A percentile compares a stretch with the other conserved stretches of the same genome.
phyloP scores from a whole-genome alignment of 2,888 invertebrate genomes.

The Pachymerium ferrugineum region DNA sequence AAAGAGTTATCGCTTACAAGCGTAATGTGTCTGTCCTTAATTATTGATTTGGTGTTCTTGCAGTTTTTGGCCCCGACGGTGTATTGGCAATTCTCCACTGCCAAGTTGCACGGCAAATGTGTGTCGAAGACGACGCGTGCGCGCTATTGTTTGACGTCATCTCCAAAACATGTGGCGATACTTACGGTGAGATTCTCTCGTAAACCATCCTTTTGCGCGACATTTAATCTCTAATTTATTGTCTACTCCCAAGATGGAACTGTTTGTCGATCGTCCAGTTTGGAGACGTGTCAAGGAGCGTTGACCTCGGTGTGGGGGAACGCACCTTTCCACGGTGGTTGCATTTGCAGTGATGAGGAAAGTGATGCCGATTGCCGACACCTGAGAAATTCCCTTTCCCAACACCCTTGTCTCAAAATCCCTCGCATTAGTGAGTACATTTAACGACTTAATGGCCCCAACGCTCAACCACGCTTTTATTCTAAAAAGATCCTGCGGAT shows the following conservation, averaged over 20 bases:
- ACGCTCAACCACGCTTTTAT: background rate
- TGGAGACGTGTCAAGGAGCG: slow-evolving; percentile 77
- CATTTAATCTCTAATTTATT: background rate
- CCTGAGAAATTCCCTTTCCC: slow-evolving; percentile 86
- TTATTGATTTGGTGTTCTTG: background rate
- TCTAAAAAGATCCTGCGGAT: background rate
- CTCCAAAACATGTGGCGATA: slow-evolving; percentile 73
- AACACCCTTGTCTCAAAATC: slow-evolving; percentile 67
- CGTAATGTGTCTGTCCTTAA: background rate
- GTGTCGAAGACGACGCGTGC: slow-evolving; percentile 84
- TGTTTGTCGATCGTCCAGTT: slow-evolving; percentile 27
- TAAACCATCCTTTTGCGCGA: too few species aligned
- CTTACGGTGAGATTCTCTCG: slow-evolving; percentile 1
- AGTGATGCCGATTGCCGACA: slow-evolving; percentile 88
- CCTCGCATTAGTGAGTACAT: slow-evolving; percentile 11
- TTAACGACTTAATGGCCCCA: background rate
- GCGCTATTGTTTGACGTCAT: slow-evolving; percentile 85
- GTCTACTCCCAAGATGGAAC: slow-evolving; percentile 15
- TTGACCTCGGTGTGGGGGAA: slow-evolving; percentile 82
- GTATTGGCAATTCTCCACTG: slow-evolving; percentile 54
- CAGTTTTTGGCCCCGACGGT: background rate
- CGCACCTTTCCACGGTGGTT: slow-evolving; percentile 88
- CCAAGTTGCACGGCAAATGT: slow-evolving; percentile 77
- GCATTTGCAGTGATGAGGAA: slow-evolving; percentile 82
- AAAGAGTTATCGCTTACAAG: background rate